Evolutionary conservation across 2,797 vertebrate species (phyloP), one percentile per base, ranked within the genome.

Genomic region (Garrulus glandarius): DNA sequence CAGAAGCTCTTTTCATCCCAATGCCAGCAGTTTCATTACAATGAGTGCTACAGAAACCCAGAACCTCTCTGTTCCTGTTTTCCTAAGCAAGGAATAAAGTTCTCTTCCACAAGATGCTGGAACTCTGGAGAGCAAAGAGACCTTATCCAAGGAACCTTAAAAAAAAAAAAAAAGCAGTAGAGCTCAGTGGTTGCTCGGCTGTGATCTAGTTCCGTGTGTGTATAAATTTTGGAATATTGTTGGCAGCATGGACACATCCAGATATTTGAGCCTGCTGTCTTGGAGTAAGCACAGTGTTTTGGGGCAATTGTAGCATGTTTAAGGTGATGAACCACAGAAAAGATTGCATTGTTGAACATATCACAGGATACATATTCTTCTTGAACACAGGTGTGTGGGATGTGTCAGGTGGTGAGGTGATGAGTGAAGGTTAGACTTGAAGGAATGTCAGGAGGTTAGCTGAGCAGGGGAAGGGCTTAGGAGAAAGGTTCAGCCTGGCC

Each of bases 321-420:
- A 13, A 59, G 67, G 68, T 44, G 68, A 37, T 30, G 29, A 76
- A 50, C 11, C 43, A n/a, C 52, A 53, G 71, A 15, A 57, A 23
- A 84, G 59, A 34, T 79, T 5, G 3, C 2, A 0, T n/a, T 50
- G 41, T 65, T 93, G 59, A 41, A 56, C 30, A 4, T 36, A 7
- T 10, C 46, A 3, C 10, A 10, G 27, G 36, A 13, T 13, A 50
- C 11, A 0, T 30, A 24, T 53, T n/a, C 20, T 50, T 55, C 52
- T 22, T 47, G 70, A 64, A 20, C 39, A 19, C 22, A 14, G 13
- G n/a, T 3, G 3, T 23, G 63, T 10, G 23, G 32, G 46, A 3
- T 47, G 32, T 1, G 27, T n/a, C 37, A 13, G 70, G 39, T 22
- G 36, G 5, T 30, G 8, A 36, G 21, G 29, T 23, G 49, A 4